Evolutionary conservation across 2,888 invertebrate genomes (phyloP), one percentile per base, ranked within the genome.

Genomic region (Lithophane semibrunnea): DNA sequence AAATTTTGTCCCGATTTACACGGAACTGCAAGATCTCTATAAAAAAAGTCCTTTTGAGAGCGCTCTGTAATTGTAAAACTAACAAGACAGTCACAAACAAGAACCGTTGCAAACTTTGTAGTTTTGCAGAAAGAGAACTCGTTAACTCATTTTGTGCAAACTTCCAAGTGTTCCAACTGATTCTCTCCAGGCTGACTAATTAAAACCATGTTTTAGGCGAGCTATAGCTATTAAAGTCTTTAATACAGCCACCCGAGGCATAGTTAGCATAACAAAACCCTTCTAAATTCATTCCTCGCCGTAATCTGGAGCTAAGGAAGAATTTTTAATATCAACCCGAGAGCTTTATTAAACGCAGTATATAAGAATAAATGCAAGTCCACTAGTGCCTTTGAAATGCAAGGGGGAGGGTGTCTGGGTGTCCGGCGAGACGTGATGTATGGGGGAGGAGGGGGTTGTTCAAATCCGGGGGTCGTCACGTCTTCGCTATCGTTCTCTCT

Each of bases 301-400:
- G 89, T 91, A 90, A 92, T 92, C 92, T 88, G 84, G 79, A 89
- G 90, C 89, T 88, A 88, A 89, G 88, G 91, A 93, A 92, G 94
- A 94, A 94, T 95, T 96, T 93, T 96, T 96, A 95, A 95, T 95
- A 96, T 94, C 91, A 90, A 91, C 90, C 86, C 87, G 79, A 90
- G 91, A 92, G 93, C 94, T 95, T 95, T 95, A 95, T 95, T 95
- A 95, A 94, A 93, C 91, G 90, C 85, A 88, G 89, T 90, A 89
- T 89, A 92, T 90, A 92, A 92, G 88, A 89, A 90, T 84, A 91
- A 92, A 92, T 93, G 92, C 92, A 93, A 91, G 92, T 93, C 91
- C 92, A 92, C 90, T 91, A 89, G 88, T 88, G 92, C 90, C 91
- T 93, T 91, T 90, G 90, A 90, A 89, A 89, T 87, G 91, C 87